Evolutionary conservation across 1,140 invertebrate species (phyloP), one percentile per base, ranked within the genome.

Genomic region (Manduca sexta): DNA sequence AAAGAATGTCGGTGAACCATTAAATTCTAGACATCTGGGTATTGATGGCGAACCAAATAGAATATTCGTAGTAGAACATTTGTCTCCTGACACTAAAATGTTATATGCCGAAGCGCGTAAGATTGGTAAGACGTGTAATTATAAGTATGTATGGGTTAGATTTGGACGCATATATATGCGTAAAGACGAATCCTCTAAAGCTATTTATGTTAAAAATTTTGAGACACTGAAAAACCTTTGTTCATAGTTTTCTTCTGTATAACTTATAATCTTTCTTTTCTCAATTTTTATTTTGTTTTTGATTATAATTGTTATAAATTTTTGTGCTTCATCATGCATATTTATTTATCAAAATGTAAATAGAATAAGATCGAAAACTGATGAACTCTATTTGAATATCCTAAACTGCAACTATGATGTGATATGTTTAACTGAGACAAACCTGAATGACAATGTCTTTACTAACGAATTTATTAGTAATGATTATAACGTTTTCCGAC

Each of bases 261-360:
- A 4, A 34, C 33, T 34, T 34, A 2, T 34, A 3, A 4, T 34
- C 2, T 11, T 34, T 34, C 12, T n/a, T 11, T 34, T 34, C 12
- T 34, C 10, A 4, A 4, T 34, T 34, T 34, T 4, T 34, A 34
- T 34, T 3, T n/a, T 13, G 3, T n/a, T 34, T 34, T 3, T 4
- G 3, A n/a, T 34, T 34, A 13, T 11, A 34, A 34, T 11, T 13
- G 3, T 11, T n/a, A 3, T n/a, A n/a, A 2, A 34, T 3, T 34
- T n/a, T 34, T 4, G 11, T 34, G 10, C 3, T n/a, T 34, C 2
- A 2, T 34, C 12, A 34, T 34, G 33, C 2, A 34, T n/a, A 4
- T 34, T 4, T 34, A 34, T 34, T n/a, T 34, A 64, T 18, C 61
- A 64, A 21, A 64, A 64, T 52, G 51, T 57, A 2, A 60, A 56